Conservation (phyloP, 2,888 invertebrate species). For the Hyles lineata region DNA sequence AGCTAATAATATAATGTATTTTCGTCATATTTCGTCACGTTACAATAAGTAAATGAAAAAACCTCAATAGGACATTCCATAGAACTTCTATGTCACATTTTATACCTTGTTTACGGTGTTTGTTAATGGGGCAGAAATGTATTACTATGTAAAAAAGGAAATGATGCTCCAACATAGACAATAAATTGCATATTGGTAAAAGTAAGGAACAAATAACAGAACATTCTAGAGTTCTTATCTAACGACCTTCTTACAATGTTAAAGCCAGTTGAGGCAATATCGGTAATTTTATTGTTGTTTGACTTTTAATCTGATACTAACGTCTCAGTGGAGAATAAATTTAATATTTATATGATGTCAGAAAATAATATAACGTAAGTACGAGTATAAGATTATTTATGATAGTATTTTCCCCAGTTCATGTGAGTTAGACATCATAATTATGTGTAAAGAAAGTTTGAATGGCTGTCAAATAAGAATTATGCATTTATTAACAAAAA, state of each 20-base stretch:
- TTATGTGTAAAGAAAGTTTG: no score
- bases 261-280: neutral
- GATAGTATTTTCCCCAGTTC: neutral
- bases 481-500: no score
- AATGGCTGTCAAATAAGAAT: no score
- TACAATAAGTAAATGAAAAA: neutral
- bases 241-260: neutral
- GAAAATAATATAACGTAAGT: neutral
- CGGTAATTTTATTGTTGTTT: neutral
- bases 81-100: no score
- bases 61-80: no score
- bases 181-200: neutral
- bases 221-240: neutral
- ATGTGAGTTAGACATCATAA: no score
- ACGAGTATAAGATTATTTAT: neutral
- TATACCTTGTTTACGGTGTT: no score
- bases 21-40: no score
- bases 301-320: conserved; percentile 3
- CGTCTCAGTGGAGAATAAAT: neutral
- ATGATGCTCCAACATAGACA: neutral
- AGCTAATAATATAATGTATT: no score
- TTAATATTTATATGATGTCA: neutral
- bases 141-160: no score
- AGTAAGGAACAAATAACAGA: neutral
- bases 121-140: no score